These are phyloP conservation scores for Gallinago paraguaiae DNA, from an alignment of 2,113 vertebrate genomes.

Conservation along the genomic window DNA sequence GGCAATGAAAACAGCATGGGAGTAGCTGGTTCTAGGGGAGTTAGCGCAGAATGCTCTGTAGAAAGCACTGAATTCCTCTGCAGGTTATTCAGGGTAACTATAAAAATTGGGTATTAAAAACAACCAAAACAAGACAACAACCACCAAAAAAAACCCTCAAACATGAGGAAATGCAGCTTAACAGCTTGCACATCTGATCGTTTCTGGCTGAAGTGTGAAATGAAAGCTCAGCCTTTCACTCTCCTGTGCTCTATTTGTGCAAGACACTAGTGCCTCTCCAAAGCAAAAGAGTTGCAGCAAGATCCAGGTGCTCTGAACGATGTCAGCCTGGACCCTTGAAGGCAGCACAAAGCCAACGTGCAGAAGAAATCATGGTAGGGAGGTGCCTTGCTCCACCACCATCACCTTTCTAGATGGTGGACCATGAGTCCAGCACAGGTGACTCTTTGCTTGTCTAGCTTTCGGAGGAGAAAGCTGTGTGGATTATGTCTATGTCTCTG, in stretches of 20 bases:
- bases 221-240: neutral
- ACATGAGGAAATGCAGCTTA: neutral
- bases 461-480: neutral
- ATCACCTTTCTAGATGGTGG: neutral
- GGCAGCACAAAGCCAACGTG: accelerated
- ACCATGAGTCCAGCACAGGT: neutral
- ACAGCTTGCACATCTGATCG: accelerated
- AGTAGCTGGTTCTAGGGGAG: neutral
- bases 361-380: neutral
- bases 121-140: neutral
- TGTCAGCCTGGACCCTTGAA: neutral
- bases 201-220: neutral
- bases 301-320: neutral
- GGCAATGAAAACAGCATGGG: neutral
- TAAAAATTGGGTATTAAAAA: neutral
- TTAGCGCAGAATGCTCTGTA: neutral
- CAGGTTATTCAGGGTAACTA: neutral
- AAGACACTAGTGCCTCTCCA: neutral
- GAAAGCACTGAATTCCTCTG: neutral
- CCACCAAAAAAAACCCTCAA: no score
- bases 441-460: neutral
- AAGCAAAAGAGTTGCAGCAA: neutral
- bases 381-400: neutral
- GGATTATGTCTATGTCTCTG: neutral
- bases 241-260: accelerated